phyloP scores from a whole-genome alignment of 2,797 vertebrate species.

The Coracias cyanogaster region DNA sequence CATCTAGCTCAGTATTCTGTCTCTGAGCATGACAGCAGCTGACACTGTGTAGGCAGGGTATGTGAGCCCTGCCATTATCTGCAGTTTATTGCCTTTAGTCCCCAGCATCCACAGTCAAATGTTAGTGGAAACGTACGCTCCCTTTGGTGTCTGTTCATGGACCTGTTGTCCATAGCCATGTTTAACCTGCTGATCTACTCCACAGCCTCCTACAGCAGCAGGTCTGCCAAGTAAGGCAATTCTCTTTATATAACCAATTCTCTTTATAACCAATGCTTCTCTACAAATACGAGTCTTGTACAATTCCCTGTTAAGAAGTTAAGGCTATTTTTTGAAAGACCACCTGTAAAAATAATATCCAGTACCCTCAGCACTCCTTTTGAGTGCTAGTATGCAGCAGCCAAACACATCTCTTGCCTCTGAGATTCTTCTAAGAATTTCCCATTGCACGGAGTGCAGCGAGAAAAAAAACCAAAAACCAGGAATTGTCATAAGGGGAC shows the following conservation, averaged over 20 bases:
- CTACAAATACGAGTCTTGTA: background rate
- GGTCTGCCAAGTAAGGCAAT: background rate
- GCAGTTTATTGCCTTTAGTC: background rate
- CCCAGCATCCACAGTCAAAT: background rate
- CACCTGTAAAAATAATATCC: background rate
- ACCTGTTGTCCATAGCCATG: rapidly evolving
- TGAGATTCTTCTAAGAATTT: background rate
- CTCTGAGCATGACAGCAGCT: background rate
- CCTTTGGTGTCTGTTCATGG: background rate
- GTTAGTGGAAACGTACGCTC: background rate
- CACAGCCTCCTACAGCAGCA: background rate
- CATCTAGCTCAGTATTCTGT: background rate
- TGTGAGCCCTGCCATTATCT: rapidly evolving
- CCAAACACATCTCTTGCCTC: background rate
- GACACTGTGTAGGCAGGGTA: background rate
- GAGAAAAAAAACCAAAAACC: background rate
- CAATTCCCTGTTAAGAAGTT: background rate
- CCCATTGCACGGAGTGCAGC: background rate
- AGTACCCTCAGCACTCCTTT: background rate
- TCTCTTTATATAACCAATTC: rapidly evolving
- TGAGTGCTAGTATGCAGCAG: background rate
- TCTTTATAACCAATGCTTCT: background rate
- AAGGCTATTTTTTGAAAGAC: background rate
- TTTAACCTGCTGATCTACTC: background rate
- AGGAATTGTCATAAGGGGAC: background rate